Percentiles rank a stretch among this genome's conserved stretches.
Conservation (phyloP, 2,888 invertebrate genomes). For the Meteorus colon region DNA sequence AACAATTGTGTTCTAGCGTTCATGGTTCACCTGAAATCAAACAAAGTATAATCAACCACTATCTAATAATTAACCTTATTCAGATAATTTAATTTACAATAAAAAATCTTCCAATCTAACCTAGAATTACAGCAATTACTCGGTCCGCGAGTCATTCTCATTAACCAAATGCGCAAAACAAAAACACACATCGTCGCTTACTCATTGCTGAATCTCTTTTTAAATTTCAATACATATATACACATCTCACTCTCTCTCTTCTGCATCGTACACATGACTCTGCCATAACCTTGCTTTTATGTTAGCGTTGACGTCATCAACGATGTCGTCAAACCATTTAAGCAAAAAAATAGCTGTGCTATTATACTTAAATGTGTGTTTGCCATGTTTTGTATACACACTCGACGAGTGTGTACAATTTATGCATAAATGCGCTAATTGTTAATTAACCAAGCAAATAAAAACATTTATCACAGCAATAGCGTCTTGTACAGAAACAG, state of each 20-base stretch:
- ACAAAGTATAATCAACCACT: neutral
- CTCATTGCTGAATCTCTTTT: conserved; percentile 27
- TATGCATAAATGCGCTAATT: neutral
- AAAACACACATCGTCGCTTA: conserved; percentile 30
- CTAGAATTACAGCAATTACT: neutral
- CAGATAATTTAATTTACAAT: no score
- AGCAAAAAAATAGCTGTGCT: neutral
- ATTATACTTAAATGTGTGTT: neutral
- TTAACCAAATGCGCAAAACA: conserved; percentile 11
- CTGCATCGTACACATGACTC: neutral
- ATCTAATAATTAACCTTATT: no score
- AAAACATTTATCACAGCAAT: neutral
- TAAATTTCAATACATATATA: conserved; percentile 2
- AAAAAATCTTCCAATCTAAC: conserved; percentile 19
- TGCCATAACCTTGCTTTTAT: conserved; percentile 6
- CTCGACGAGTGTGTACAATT: neutral
- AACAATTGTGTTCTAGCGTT: conserved; percentile 88
- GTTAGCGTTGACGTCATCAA: conserved; percentile 22
- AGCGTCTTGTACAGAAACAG: neutral
- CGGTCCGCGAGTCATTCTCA: neutral
- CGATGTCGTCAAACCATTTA: conserved; percentile 4
- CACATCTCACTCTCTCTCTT: neutral
- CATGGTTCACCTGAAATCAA: conserved; percentile 74
- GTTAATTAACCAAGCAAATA: neutral
- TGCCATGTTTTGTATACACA: neutral